A percentile compares a stretch with the other conserved stretches of the same genome.
phyloP scores from a whole-genome alignment of 2,888 invertebrate species.

The Phyllotreta striolata region DNA sequence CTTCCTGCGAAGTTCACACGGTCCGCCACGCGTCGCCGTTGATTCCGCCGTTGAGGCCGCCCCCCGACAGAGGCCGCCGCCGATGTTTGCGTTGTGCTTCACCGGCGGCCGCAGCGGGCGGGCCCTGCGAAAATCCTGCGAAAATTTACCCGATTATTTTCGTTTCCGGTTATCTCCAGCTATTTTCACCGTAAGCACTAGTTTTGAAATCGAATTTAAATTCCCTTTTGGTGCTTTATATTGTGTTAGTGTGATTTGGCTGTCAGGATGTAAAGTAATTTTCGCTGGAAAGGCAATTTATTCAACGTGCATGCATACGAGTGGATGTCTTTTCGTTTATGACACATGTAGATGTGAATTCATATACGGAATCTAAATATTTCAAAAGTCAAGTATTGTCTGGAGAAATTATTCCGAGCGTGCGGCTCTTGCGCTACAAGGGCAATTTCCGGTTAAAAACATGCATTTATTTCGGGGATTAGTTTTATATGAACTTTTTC shows the following conservation, averaged over 20 bases:
- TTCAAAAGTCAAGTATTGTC: neutral
- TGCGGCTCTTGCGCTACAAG: conserved; percentile 2
- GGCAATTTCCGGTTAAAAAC: conserved; percentile 10
- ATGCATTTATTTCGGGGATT: conserved; percentile 14
- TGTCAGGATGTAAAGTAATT: too few species aligned
- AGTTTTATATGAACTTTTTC: conserved; percentile 11
- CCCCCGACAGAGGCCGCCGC: conserved; percentile 41
- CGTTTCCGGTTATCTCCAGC: too few species aligned
- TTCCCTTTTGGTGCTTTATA: too few species aligned
- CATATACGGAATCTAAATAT: conserved; percentile 7
- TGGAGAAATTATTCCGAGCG: conserved; percentile 6
- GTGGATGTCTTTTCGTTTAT: neutral
- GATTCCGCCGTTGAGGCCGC: conserved; percentile 21
- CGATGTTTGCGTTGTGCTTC: conserved; percentile 7
- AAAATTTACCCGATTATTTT: conserved; percentile 1
- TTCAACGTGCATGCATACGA: too few species aligned
- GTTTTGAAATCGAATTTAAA: too few species aligned
- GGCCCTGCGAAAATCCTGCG: too few species aligned
- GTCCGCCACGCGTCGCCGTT: conserved; percentile 35
- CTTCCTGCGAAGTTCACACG: conserved; percentile 33
- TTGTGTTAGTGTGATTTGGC: too few species aligned
- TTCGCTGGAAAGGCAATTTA: too few species aligned
- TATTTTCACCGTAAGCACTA: too few species aligned
- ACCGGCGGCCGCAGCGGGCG: conserved; percentile 2
- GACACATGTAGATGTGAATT: conserved; percentile 5